Conservation (phyloP, 64 coral and sea anemone genomes). For the Pachyseris speciosa region DNA sequence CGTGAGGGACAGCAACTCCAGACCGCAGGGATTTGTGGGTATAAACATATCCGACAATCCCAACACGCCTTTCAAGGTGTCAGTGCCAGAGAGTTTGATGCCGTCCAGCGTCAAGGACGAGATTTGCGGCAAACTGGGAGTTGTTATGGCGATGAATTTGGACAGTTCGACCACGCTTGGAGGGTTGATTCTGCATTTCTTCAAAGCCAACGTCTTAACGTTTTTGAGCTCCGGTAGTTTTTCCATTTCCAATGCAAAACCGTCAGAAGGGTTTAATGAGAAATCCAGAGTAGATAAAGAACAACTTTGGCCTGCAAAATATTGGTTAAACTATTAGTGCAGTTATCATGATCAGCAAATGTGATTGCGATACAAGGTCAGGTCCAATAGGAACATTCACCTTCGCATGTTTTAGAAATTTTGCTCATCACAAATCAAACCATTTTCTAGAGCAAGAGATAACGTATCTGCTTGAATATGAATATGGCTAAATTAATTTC, state of each 20-base stretch:
- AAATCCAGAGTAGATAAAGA: conserved; percentile 59
- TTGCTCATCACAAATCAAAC: too few relatives aligned
- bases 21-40: conserved; percentile 45
- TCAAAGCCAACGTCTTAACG: conserved; percentile 36
- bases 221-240: conserved; percentile 35
- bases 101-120: conserved; percentile 69
- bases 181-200: conserved; percentile 71
- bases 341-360: too few relatives aligned
- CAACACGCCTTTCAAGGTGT: conserved; percentile 59
- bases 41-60: conserved; percentile 53
- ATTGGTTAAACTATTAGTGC: too few relatives aligned
- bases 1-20: conserved; percentile 56
- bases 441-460: too few relatives aligned
- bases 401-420: too few relatives aligned
- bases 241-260: conserved; percentile 36
- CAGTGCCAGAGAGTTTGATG: conserved; percentile 76
- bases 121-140: not conserved
- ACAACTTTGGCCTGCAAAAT: not conserved
- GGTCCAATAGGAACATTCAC: too few relatives aligned
- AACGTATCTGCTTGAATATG: too few relatives aligned
- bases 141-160: conserved; percentile 16
- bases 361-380: too few relatives aligned
- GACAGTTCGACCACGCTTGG: conserved; percentile 26
- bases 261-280: conserved; percentile 59
- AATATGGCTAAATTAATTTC: too few relatives aligned